Conservation (phyloP, 1,140 invertebrate species). For the Hormaphis cornu region DNA sequence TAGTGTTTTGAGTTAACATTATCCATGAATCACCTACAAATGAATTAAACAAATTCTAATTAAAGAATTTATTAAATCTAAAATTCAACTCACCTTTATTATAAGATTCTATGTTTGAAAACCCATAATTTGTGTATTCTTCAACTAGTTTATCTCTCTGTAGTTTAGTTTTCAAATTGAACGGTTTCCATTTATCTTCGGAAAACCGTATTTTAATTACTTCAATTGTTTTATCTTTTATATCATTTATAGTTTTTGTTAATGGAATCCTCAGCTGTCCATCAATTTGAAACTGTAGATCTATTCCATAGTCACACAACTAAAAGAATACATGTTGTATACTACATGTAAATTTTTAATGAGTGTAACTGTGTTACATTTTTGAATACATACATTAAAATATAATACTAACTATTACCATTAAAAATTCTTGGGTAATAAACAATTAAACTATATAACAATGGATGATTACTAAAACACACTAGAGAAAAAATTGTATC, state of each 20-base stretch:
- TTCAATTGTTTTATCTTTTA: constrained; percentile 64
- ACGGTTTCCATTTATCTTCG: constrained; percentile 63
- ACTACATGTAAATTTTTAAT: not conserved
- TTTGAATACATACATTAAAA: too few relatives aligned
- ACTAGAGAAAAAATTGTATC: constrained; percentile 18
- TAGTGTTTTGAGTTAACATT: constrained; percentile 58
- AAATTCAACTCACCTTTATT: constrained; percentile 45
- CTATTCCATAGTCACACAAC: constrained; percentile 62
- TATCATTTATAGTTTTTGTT: constrained; percentile 52
- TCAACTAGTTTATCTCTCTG: constrained; percentile 48
- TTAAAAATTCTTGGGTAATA: too few relatives aligned
- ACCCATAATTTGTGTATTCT: constrained; percentile 50
- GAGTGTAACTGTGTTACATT: too few relatives aligned
- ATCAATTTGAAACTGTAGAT: constrained; percentile 75
- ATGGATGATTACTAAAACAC: constrained; percentile 17
- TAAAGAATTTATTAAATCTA: too few relatives aligned
- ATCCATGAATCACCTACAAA: constrained; percentile 55
- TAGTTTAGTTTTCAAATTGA: constrained; percentile 53
- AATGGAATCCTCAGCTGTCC: constrained; percentile 62
- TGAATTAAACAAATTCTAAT: not conserved
- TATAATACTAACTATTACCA: too few relatives aligned
- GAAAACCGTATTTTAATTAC: constrained; percentile 57
- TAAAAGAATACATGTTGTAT: constrained; percentile 40
- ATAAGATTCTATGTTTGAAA: constrained; percentile 47
- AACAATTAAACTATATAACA: too few relatives aligned